These are phyloP conservation scores for Drosophila lacicola DNA, from an alignment of 2,888 invertebrate species.

Conservation along the genomic window DNA sequence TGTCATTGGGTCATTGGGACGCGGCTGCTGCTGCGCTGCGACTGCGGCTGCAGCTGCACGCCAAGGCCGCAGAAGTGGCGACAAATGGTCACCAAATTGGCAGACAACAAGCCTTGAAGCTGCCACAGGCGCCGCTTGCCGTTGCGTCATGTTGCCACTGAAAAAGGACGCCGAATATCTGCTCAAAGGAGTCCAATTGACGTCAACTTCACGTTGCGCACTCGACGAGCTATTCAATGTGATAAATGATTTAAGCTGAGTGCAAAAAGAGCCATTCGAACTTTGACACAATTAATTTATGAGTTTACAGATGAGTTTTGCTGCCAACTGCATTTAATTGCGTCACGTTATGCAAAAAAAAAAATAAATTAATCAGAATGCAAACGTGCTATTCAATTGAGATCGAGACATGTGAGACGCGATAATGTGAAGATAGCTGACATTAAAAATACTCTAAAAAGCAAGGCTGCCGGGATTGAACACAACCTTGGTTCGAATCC, in stretches of 20 bases:
- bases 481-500: too few relatives aligned
- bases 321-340: constrained; percentile 53
- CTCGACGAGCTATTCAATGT: neutral
- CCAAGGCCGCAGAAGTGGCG: constrained; percentile 41
- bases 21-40: constrained; percentile 2
- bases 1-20: constrained; percentile 47
- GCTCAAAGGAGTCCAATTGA: constrained; percentile 7
- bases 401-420: neutral
- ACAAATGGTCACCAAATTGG: constrained; percentile 61
- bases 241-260: neutral
- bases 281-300: constrained; percentile 45
- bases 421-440: neutral
- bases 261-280: neutral
- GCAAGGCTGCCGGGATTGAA: too few relatives aligned
- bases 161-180: constrained; percentile 12
- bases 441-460: constrained; percentile 1
- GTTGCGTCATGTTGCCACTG: constrained; percentile 40
- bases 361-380: constrained; percentile 17
- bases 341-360: constrained; percentile 44
- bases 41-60: constrained; percentile 13
- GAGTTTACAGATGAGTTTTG: constrained; percentile 43
- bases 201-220: constrained; percentile 25
- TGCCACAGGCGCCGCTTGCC: constrained; percentile 40
- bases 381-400: constrained; percentile 15
- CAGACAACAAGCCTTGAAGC: constrained; percentile 50